Evolutionary conservation across 1,140 invertebrate species (phyloP), one percentile per base, ranked within the genome.

Genomic region (Hermatobates lingyangjiaoensis): DNA sequence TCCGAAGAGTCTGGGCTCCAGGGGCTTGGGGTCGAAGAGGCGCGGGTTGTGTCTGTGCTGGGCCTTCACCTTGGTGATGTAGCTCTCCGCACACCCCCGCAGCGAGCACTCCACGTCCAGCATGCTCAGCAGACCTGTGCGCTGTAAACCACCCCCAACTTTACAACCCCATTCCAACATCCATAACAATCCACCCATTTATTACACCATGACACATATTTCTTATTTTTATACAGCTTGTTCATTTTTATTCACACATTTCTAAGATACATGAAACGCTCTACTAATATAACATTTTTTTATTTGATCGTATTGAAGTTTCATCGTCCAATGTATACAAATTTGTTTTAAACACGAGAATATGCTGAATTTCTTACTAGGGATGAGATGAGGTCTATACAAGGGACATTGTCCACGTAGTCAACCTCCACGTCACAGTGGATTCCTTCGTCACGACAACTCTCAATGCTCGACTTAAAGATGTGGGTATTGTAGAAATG

Each of bases 401-500:
- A 92, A 4, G 90, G 89, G 53, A 93, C 88, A 67, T 94, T 94
- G 65, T 95, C 89, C 45, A 90, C 86, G 69, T 93, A 94, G 63
- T 90, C 87, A 23, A 94, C 83, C 65, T 92, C 85, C 23, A 90
- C 77, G 60, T 91, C 86, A 62, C 81, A 85, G n/a, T 78, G 73
- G 55, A 95, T 89, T 25, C 87, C 88, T 71, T 95, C 91, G 63
- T 94, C 90, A 50, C 85, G 72, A 62, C 89, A 92, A 39, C 89
- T 89, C 66, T 94, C 89, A 53, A 91, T 87, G 49, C 84, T 87
- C 5, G 85, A 88, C 67, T 93, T 94, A 68, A 95, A 94, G 53
- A 93, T 89, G 65, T 94, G 89, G 27, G 88, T 94, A 64, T 93
- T 94, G 71, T 94, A 95, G 65, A 94, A 94, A 66, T 94, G 89